Evolutionary conservation across 2,888 invertebrate species (phyloP).

Genomic region (Hylaea fasciaria): DNA sequence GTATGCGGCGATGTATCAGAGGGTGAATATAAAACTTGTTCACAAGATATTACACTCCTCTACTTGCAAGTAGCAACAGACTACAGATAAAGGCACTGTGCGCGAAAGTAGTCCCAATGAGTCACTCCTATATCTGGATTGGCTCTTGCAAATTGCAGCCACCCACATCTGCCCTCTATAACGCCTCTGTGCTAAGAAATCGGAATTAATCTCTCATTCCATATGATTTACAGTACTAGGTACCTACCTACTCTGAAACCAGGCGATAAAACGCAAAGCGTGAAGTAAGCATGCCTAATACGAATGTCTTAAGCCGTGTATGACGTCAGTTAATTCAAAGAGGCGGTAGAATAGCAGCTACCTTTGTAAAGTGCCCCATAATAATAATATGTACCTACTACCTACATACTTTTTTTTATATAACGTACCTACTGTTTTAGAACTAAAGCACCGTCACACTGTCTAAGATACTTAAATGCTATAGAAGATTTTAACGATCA

Average conservation of each 20-base stretch:
- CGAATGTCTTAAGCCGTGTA: conserved; percentile 7
- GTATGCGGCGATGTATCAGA: too few species aligned
- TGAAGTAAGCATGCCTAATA: conserved; percentile 35
- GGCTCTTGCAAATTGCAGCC: conserved; percentile 45
- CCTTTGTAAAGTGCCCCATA: too few species aligned
- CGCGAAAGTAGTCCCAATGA: conserved; percentile 49
- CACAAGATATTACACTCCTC: conserved; percentile 26
- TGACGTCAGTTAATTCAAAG: conserved; percentile 21
- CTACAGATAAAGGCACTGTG: conserved; percentile 46
- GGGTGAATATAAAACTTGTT: neutral
- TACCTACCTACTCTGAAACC: conserved; percentile 21
- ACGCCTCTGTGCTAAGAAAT: conserved; percentile 35
- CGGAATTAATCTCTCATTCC: conserved; percentile 30
- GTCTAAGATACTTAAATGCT: too few species aligned
- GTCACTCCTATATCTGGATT: conserved; percentile 65
- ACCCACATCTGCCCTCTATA: conserved; percentile 46
- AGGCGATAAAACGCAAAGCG: conserved; percentile 35
- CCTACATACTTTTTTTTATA: too few species aligned
- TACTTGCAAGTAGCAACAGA: conserved; percentile 33
- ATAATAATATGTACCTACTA: too few species aligned
- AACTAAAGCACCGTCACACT: too few species aligned
- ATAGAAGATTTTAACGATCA: too few species aligned
- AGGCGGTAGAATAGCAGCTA: conserved; percentile 3
- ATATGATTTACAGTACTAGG: conserved; percentile 42
- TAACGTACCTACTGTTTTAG: too few species aligned